A percentile compares a stretch with the other conserved stretches of the same genome.
Conservation (phyloP, 2,888 invertebrate species). For the Artemia sp. region DNA sequence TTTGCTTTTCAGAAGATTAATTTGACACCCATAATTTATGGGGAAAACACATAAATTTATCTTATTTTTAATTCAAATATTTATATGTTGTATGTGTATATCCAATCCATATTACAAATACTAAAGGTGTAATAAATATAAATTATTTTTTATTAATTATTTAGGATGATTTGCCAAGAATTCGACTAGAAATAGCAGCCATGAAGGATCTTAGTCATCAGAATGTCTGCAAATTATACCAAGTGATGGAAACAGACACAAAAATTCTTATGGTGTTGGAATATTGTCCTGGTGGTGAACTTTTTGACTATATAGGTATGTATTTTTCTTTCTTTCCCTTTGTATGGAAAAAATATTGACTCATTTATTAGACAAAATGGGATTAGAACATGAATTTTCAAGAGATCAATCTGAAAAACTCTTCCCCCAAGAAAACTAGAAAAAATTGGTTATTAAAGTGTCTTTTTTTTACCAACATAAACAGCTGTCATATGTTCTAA, state of each 20-base stretch:
- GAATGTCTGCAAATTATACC: conserved; percentile 57
- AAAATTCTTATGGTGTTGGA: conserved; percentile 61
- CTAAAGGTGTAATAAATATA: background rate
- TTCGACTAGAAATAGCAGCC: conserved; percentile 53
- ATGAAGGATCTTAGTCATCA: conserved; percentile 50
- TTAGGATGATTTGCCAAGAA: conserved; percentile 52
- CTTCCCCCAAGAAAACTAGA: too few species aligned
- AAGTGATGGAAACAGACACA: conserved; percentile 55
- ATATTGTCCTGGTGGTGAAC: conserved; percentile 63
- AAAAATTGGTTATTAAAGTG: too few species aligned
- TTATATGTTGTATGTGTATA: background rate
- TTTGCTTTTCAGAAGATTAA: too few species aligned
- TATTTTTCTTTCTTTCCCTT: background rate
- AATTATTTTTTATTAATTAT: conserved; percentile 24
- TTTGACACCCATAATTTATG: background rate
- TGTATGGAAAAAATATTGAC: too few species aligned
- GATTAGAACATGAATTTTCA: too few species aligned
- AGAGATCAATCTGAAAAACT: too few species aligned
- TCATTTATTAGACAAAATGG: too few species aligned
- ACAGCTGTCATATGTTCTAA: too few species aligned
- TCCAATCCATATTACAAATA: background rate
- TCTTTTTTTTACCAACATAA: too few species aligned
- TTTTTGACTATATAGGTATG: conserved; percentile 59
- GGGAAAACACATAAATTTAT: background rate
- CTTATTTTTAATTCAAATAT: background rate